Evolutionary conservation across 2,113 vertebrate species (phyloP), one percentile per base, ranked within the genome.

Genomic region (Gnathonemus longibarbis): DNA sequence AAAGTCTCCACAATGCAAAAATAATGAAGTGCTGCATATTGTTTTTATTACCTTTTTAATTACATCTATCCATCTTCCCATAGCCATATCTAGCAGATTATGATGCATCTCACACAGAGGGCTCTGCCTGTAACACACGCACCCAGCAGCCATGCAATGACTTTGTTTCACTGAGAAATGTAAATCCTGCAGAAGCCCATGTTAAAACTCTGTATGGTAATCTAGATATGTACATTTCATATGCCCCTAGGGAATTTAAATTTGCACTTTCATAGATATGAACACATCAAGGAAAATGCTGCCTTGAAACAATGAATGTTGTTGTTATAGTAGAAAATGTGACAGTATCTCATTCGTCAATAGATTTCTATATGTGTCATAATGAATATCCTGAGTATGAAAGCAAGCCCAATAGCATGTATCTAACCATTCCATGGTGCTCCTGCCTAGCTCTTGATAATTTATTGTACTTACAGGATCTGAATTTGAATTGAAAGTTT

Each of bases 11-110:
- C 89, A 87, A 66, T 74, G 80, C 17, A 48, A 35, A 90, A 92
- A 89, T 87, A 91, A 90, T 90, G 89, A 90, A 91, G 89, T 46
- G 66, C 90, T 70, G 86, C 35, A 48, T 90, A 90, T 87, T 62
- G 58, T 90, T 91, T 90, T 92, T 89, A 91, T 91, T 88, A 88
- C 89, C 89, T 87, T 87, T 91, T 89, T 91, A 92, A 91, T 91
- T 91, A 89, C 91, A 70, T 90, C 90, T 90, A 92, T 91, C 89
- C 91, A 91, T 92, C 91, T 92, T 88, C 84, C 80, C 85, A 39
- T 13, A 50, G 89, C 89, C 58, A 53, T 90, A 89, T 88, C 70
- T 86, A 92, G 89, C 49, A 66, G 62, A 89, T 90, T 89, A 88
- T 88, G 87, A 90, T 91, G 80, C 80, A 52, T 91, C 89, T 91